These are phyloP conservation scores for Magallana nippona DNA, from an alignment of 2,888 invertebrate species.

Conservation along the genomic window DNA sequence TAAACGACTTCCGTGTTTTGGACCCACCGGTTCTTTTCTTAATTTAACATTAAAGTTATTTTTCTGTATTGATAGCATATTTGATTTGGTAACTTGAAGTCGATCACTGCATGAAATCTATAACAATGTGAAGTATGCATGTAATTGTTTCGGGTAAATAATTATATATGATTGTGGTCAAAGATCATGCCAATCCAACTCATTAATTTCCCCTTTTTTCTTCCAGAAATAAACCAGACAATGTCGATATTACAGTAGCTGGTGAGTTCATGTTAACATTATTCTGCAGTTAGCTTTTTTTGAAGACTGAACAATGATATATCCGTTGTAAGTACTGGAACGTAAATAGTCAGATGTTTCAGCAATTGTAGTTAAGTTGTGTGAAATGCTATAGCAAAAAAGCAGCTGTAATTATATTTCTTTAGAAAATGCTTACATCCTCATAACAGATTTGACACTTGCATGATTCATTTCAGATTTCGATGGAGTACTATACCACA, in stretches of 20 bases:
- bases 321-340: no score
- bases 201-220: background rate
- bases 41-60: background rate
- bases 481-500: slow-evolving; percentile 98
- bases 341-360: no score
- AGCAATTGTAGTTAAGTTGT: no score
- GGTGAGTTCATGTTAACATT: slow-evolving; percentile 58
- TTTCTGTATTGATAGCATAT: background rate
- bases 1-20: background rate
- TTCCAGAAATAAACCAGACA: slow-evolving; percentile 95
- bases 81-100: background rate
- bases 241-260: slow-evolving; percentile 88
- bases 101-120: no score
- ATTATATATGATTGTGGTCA: no score
- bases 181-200: background rate
- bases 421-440: no score
- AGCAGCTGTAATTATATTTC: background rate
- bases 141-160: no score
- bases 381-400: no score
- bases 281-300: no score
- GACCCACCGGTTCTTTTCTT: background rate
- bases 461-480: slow-evolving; percentile 87
- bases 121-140: no score
- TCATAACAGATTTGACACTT: slow-evolving; percentile 79
- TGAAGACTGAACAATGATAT: no score